Percentiles rank a stretch among this genome's conserved stretches.
Evolutionary conservation across 2,113 vertebrate genomes (phyloP).

Genomic region (Indicator indicator): DNA sequence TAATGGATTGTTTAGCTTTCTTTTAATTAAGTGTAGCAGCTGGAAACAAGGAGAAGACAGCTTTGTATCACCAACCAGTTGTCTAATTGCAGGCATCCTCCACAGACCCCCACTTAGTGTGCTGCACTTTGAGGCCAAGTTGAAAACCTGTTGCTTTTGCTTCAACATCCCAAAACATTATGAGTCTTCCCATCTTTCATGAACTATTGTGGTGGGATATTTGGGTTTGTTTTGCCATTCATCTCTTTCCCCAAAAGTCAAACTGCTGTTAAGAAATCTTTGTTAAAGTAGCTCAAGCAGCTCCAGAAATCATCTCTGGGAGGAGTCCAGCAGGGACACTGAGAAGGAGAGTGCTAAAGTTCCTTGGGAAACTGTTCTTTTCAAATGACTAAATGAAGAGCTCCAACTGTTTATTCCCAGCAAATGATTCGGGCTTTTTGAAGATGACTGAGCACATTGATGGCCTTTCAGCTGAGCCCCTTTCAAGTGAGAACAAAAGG

Average conservation of each 20-base stretch:
- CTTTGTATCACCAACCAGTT: slow-evolving; percentile 38
- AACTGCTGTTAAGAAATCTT: not conserved
- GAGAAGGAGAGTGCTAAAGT: not conserved
- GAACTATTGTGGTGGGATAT: not conserved
- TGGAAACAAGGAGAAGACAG: slow-evolving; percentile 64
- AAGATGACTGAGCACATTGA: slow-evolving; percentile 36
- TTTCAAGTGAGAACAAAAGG: slow-evolving; percentile 55
- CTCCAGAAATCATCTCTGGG: not conserved
- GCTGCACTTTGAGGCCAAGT: not conserved
- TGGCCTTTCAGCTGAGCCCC: slow-evolving; percentile 33
- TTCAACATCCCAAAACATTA: not conserved
- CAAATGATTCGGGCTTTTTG: not conserved
- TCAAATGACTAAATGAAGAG: not conserved
- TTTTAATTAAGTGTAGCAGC: slow-evolving; percentile 74
- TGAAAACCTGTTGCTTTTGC: not conserved
- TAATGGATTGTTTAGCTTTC: slow-evolving; percentile 74
- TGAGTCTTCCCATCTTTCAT: not conserved
- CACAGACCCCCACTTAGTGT: not conserved
- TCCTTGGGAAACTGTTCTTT: slow-evolving; percentile 28
- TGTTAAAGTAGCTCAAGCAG: not conserved
- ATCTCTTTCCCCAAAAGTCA: not conserved
- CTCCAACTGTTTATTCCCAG: slow-evolving; percentile 14
- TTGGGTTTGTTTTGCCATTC: not conserved
- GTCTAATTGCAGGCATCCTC: slow-evolving; percentile 37
- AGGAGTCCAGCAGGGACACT: not conserved